Conservation (phyloP, 1,140 invertebrate genomes). For the Lordiphosa stackelbergi region DNA sequence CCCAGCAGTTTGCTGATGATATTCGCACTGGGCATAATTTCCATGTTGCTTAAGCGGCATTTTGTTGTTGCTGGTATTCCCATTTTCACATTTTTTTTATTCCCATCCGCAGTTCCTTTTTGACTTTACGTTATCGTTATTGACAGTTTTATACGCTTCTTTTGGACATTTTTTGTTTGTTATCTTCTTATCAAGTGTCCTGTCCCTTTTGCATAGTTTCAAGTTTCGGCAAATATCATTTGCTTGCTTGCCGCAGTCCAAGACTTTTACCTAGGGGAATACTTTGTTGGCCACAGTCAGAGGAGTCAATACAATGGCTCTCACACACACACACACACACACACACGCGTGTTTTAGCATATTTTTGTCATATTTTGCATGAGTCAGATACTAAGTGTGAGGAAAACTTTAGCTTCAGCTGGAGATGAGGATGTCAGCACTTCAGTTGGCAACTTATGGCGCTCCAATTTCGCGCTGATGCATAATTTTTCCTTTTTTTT, state of each 20-base stretch:
- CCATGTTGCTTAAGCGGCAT: constrained; percentile 73
- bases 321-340: constrained; percentile 8
- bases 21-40: constrained; percentile 74
- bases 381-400: constrained; percentile 31
- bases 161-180: constrained; percentile 10
- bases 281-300: constrained; percentile 38
- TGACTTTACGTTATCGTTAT: constrained; percentile 66
- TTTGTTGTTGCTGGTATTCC: constrained; percentile 47
- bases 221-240: constrained; percentile 50
- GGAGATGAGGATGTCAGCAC: constrained; percentile 55
- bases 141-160: constrained; percentile 62
- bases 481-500: constrained; percentile 64
- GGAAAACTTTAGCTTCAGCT: background rate
- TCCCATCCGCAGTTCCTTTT: constrained; percentile 20
- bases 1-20: constrained; percentile 56
- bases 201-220: constrained; percentile 73
- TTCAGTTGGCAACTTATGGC: constrained; percentile 70
- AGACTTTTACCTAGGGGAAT: constrained; percentile 53
- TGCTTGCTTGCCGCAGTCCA: constrained; percentile 39
- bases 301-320: constrained; percentile 35
- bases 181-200: constrained; percentile 38
- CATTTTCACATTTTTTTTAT: constrained; percentile 6
- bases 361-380: constrained; percentile 59
- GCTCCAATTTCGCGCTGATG: constrained; percentile 74
- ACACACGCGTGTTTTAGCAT: constrained; percentile 51